Base-by-base conservation (phyloP, 2,888 invertebrate genomes). In the Meteorus colon region DNA sequence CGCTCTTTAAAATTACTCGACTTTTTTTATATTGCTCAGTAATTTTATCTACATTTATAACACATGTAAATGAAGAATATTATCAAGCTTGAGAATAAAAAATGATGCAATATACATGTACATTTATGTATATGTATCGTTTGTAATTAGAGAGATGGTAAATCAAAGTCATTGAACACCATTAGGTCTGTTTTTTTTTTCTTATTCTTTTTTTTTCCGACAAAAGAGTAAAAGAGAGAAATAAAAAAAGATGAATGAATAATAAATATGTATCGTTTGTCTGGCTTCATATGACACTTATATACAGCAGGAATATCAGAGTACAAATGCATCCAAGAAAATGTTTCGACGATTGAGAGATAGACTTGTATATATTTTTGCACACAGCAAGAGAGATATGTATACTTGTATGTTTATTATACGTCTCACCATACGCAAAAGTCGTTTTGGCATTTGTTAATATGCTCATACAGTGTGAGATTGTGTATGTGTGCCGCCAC, bases 141-240 rank as follows among this genome's bases (percentile, higher is more conserved):
- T 87, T 86, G 87, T 87, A 88, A 88, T 88, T 87, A 88, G 86
- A 82, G 83, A 84, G 86, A 86, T 86, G 86, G 87, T 88, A 87
- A 87, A 87, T 88, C 87, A 88, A 86, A 86, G 86, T 87, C 82
- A 65, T 59, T 66, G 65, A 68, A 62, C 51, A 37, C 37, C 16
- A 65, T 19, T 65, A 19, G 3, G 1, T 37, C 0, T 34, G 8
- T 63, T 63, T 24, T 51, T 63, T 62, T 48, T 16, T 34, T 74
- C 65, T 60, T 27, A 24, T 31, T 59, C 19, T 19, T 34, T 19
- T 24, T 24, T 24, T 24, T 24, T 24, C 24, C 24, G 24, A 1
- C 24, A 24, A 24, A 59, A 34, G 45, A 41, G 8, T 24, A 62
- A 62, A 63, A 19, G 27, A 12, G 48, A 65, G 65, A 55, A 51